A percentile compares a stretch with the other conserved stretches of the same genome.
Conservation (phyloP, 2,888 invertebrate genomes). For the Heteromurus nitidus region DNA sequence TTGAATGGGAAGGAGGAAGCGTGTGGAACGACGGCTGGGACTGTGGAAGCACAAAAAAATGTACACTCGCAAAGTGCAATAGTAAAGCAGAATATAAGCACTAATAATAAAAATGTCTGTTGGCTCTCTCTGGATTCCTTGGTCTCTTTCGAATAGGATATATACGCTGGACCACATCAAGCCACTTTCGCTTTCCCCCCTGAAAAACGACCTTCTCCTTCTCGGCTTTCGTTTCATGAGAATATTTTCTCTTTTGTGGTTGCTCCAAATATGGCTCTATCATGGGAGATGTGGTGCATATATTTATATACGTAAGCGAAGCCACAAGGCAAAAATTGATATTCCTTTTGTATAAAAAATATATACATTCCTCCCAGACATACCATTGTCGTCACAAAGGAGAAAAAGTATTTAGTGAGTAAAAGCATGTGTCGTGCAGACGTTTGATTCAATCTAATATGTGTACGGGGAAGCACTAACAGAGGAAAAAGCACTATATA, state of each 20-base stretch:
- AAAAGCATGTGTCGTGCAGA: not conserved
- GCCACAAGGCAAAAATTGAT: not conserved
- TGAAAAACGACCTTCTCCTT: conserved; percentile 19
- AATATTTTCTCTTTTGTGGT: not conserved
- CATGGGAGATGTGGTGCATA: too few relatives aligned
- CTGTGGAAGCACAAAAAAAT: conserved; percentile 6
- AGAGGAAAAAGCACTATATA: not conserved
- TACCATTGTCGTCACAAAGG: not conserved
- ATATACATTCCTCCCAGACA: not conserved
- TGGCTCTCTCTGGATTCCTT: not conserved
- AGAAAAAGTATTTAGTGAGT: conserved; percentile 13
- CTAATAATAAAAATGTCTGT: conserved; percentile 20
- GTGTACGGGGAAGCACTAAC: not conserved
- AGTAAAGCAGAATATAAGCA: not conserved
- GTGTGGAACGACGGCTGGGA: not conserved
- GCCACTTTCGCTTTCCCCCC: conserved; percentile 9
- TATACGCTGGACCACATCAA: conserved; percentile 27
- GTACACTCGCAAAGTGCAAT: conserved; percentile 10
- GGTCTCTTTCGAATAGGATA: not conserved
- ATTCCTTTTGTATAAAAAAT: not conserved
- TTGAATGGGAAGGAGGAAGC: not conserved
- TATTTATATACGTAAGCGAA: too few relatives aligned
- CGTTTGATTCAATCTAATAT: not conserved
- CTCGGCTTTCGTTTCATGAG: conserved; percentile 14
- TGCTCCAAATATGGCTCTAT: not conserved